phyloP scores from a whole-genome alignment of 2,797 vertebrate species.

The Dryobates pubescens region DNA sequence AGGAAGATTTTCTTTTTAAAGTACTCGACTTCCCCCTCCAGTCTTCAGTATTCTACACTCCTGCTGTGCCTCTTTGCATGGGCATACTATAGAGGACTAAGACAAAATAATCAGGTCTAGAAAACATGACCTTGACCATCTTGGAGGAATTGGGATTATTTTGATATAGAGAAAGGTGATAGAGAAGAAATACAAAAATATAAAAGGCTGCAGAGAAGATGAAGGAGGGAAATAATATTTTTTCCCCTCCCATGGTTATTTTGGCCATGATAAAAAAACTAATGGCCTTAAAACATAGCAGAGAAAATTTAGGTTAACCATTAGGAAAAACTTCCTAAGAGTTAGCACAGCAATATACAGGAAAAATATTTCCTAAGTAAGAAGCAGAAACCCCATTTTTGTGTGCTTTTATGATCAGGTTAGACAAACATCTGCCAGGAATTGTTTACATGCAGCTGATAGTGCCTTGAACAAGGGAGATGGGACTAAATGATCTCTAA shows the following conservation, averaged over 20 bases:
- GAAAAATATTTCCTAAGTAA: background rate
- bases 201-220: background rate
- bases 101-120: background rate
- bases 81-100: background rate
- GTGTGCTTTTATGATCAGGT: background rate
- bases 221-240: conserved; percentile 38
- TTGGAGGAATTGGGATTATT: conserved; percentile 27
- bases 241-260: conserved; percentile 15
- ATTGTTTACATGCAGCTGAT: conserved; percentile 58
- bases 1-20: background rate
- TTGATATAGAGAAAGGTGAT: background rate
- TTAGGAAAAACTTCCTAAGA: background rate
- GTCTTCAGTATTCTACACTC: background rate
- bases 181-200: conserved; percentile 26
- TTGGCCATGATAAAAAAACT: background rate
- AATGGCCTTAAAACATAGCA: conserved; percentile 25
- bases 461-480: conserved; percentile 32
- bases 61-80: background rate
- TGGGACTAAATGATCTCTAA: conserved; percentile 65
- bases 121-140: background rate
- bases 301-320: conserved; percentile 20
- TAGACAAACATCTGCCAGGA: conserved; percentile 62
- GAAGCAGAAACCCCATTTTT: conserved; percentile 7
- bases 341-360: background rate
- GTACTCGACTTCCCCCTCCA: background rate